These are phyloP conservation scores for Melolontha melolontha DNA, from an alignment of 2,888 invertebrate genomes.

Conservation along the genomic window DNA sequence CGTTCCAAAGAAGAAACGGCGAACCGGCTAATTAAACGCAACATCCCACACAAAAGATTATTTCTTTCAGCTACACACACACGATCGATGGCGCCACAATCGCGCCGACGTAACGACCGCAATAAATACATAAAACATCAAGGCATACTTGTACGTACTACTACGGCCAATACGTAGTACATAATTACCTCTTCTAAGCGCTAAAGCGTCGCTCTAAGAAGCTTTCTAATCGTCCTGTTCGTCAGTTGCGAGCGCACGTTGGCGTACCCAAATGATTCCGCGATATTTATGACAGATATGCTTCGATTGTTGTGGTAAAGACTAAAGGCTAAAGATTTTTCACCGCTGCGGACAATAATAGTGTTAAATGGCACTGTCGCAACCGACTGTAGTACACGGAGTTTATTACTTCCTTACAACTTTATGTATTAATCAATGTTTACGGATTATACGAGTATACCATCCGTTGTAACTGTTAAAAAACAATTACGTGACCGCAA, in stretches of 20 bases:
- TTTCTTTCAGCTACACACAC: slow-evolving; percentile 8
- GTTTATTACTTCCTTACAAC: too few species aligned
- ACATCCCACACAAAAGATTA: slow-evolving; percentile 11
- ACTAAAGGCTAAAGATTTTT: too few species aligned
- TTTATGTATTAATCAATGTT: too few species aligned
- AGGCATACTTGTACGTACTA: slow-evolving; percentile 1
- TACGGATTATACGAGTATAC: too few species aligned
- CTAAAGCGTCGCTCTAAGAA: not conserved
- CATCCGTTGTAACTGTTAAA: not conserved
- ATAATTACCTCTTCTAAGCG: slow-evolving; percentile 13
- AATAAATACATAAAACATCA: slow-evolving; percentile 14
- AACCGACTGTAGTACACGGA: too few species aligned
- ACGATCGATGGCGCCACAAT: slow-evolving; percentile 6
- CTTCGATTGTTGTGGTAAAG: too few species aligned
- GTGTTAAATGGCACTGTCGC: too few species aligned
- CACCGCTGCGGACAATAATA: too few species aligned
- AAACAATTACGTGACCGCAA: too few species aligned
- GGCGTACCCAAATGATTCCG: too few species aligned
- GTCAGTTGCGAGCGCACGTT: too few species aligned
- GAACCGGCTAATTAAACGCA: not conserved
- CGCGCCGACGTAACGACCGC: slow-evolving; percentile 8
- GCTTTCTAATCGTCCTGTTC: slow-evolving; percentile 9
- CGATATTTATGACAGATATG: too few species aligned
- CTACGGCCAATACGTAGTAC: slow-evolving; percentile 1
- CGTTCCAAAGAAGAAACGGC: not conserved